A percentile compares a stretch with the other conserved stretches of the same genome.
Conservation (phyloP, 2,113 vertebrate species). For the Centropus bengalensis region DNA sequence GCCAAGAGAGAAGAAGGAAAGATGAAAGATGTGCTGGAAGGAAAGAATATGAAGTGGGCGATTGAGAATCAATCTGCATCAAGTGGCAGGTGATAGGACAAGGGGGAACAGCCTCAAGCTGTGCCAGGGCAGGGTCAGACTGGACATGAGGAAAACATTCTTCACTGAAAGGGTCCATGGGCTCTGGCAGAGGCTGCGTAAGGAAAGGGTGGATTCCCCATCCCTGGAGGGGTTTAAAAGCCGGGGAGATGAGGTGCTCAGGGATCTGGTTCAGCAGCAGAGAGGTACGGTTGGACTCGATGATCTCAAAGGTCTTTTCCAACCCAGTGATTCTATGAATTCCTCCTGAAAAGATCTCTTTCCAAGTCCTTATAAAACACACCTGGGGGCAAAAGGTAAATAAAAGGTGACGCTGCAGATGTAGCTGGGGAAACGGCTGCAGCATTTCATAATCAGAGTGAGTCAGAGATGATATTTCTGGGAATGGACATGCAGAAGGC, state of each 20-base stretch:
- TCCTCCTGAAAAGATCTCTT: background rate
- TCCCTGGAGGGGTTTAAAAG: too few species aligned
- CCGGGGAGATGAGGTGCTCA: too few species aligned
- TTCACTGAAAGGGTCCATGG: too few species aligned
- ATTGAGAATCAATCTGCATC: background rate
- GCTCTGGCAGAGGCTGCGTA: too few species aligned
- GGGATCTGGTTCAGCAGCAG: too few species aligned
- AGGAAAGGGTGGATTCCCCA: too few species aligned
- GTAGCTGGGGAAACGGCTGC: background rate
- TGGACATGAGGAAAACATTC: too few species aligned
- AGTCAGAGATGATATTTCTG: constrained; percentile 31
- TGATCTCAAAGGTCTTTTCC: too few species aligned
- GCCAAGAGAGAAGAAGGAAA: background rate
- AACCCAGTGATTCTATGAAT: background rate
- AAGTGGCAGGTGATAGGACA: background rate
- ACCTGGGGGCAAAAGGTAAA: background rate
- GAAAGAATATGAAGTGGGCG: background rate
- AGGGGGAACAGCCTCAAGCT: too few species aligned
- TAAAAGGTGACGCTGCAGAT: background rate
- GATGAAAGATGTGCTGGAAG: background rate
- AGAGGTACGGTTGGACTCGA: too few species aligned
- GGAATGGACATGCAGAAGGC: background rate
- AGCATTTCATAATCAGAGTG: background rate
- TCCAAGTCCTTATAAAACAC: background rate
- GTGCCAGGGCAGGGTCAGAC: too few species aligned